phyloP scores from a whole-genome alignment of 2,797 vertebrate species.

The Acestrorhynchus altus region DNA sequence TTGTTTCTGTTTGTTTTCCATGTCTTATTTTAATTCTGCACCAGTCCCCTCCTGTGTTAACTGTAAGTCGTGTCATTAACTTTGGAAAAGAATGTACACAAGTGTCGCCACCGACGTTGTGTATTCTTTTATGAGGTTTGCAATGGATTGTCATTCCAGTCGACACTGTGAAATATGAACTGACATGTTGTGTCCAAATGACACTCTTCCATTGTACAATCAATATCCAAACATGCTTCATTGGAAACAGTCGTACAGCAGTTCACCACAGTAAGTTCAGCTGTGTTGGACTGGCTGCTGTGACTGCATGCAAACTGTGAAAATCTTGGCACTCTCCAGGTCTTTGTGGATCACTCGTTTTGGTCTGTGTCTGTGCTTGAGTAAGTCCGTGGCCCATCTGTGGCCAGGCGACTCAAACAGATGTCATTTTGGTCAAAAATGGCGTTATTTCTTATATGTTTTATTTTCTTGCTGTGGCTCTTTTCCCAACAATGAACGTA shows the following conservation, averaged over 20 bases:
- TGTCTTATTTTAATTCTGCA: constrained; percentile 44
- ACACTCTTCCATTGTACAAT: constrained; percentile 76
- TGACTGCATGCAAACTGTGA: constrained; percentile 82
- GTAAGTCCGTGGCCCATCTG: constrained; percentile 79
- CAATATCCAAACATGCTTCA: constrained; percentile 47
- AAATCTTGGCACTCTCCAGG: constrained; percentile 80
- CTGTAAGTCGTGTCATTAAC: constrained; percentile 21
- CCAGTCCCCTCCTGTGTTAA: constrained; percentile 13
- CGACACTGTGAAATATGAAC: constrained; percentile 15
- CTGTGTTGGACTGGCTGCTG: constrained; percentile 83
- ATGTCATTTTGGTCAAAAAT: constrained; percentile 88
- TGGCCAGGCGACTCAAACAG: constrained; percentile 85
- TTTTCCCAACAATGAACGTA: constrained; percentile 85
- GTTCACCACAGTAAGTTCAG: constrained; percentile 71
- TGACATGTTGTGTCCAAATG: constrained; percentile 9
- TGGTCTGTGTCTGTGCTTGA: constrained; percentile 84
- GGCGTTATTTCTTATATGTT: constrained; percentile 77
- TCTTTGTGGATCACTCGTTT: constrained; percentile 77
- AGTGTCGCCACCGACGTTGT: constrained; percentile 57
- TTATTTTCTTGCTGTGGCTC: constrained; percentile 61
- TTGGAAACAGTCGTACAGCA: constrained; percentile 53
- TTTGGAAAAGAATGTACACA: constrained; percentile 69
- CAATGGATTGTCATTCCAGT: constrained; percentile 69
- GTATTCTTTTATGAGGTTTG: constrained; percentile 79
- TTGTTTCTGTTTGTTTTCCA: constrained; percentile 50